These are phyloP conservation scores for Astropecten irregularis DNA, from an alignment of 53 echinoderm and acorn worm species.

Conservation along the genomic window DNA sequence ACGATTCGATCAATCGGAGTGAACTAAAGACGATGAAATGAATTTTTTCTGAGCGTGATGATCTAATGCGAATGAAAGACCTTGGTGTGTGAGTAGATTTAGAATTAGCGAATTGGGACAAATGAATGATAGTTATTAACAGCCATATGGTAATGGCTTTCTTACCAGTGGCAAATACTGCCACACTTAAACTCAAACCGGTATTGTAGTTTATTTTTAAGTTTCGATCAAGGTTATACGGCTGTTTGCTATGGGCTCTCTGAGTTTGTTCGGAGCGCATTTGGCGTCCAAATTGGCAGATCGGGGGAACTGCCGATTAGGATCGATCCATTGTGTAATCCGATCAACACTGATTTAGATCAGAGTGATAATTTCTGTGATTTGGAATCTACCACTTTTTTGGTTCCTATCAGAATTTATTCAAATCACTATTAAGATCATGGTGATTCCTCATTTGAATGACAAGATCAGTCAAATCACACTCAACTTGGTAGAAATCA, in stretches of 20 bases:
- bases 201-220: not conserved
- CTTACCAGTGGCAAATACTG: no score
- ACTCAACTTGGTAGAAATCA: not conserved
- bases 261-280: no score
- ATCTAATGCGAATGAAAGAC: not conserved
- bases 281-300: not conserved
- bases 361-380: no score
- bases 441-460: conserved; percentile 9
- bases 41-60: not conserved
- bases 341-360: conserved; percentile 12
- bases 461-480: not conserved
- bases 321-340: conserved; percentile 17
- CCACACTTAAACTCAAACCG: no score
- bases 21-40: not conserved
- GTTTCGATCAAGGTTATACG: not conserved
- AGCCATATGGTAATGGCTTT: no score
- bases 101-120: no score
- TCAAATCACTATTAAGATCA: no score
- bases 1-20: not conserved
- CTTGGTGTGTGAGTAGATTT: not conserved
- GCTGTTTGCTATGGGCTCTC: not conserved
- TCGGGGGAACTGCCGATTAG: conserved; percentile 13
- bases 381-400: no score
- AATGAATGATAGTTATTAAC: no score
- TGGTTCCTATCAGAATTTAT: no score